Conservation (phyloP, 2,797 vertebrate species). For the Pipistrellus nathusii region DNA sequence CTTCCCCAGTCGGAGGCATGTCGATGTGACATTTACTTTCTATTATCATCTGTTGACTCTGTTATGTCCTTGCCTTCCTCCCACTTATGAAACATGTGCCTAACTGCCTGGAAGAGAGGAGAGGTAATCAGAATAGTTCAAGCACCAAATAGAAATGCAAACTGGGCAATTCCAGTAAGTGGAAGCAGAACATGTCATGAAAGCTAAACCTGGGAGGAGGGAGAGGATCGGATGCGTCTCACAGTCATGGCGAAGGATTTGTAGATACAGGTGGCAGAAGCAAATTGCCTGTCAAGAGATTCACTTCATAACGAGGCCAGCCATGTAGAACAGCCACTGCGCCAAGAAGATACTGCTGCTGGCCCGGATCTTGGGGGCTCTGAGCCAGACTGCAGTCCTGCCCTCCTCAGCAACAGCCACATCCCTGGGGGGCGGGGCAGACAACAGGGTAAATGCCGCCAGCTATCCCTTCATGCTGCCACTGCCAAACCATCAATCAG, state of each 20-base stretch:
- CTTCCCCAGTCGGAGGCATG: neutral
- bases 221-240: neutral
- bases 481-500: slow-evolving; percentile 58
- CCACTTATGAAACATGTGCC: neutral
- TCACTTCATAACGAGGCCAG: slow-evolving; percentile 50
- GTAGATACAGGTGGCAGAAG: slow-evolving; percentile 61
- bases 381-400: neutral
- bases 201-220: neutral
- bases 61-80: neutral
- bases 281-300: slow-evolving; percentile 77
- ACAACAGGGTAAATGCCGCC: slow-evolving; percentile 36
- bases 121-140: neutral
- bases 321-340: slow-evolving; percentile 65
- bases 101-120: neutral
- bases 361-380: slow-evolving; percentile 40
- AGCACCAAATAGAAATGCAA: slow-evolving; percentile 41
- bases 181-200: neutral
- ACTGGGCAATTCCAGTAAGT: neutral
- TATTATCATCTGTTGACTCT: neutral
- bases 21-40: neutral
- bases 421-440: neutral
- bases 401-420: neutral
- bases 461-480: neutral
- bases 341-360: neutral
- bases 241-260: slow-evolving; percentile 1